Evolutionary conservation across 1,140 invertebrate genomes (phyloP), one percentile per base, ranked within the genome.

Genomic region (Drosophila simulans): DNA sequence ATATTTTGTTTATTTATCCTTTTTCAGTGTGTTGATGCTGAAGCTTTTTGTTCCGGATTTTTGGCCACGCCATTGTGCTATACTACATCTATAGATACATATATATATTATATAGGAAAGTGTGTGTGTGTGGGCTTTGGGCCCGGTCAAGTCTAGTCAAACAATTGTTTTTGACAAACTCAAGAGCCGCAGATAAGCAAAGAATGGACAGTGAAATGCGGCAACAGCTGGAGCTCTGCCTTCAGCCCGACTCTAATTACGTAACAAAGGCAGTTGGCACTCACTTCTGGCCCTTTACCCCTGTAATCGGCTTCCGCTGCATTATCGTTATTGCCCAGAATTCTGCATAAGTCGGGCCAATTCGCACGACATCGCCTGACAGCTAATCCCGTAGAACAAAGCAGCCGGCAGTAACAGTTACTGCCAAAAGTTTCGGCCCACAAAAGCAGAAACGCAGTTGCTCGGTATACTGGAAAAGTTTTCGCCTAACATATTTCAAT

Each of bases 121-220:
- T 31, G 37, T 27, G 20, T 35, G 27, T 49, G n/a, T 31, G 58
- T 55, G 42, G 27, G 43, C 7, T 57, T 53, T 58, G 35, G 76
- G 54, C 45, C 35, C 49, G 56, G 60, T 20, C 57, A 45, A 77
- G 53, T 40, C 68, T 13, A 62, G 77, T 77, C 77, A 85, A 74
- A 85, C 81, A 85, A 85, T 85, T 85, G 81, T 69, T 86, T 55
- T 69, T 72, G 82, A 86, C 82, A 86, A 71, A 71, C 82, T 78
- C 77, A 86, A 86, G 82, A 78, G 82, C 65, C 56, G 53, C 82
- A 86, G 82, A 86, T 78, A 85, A 86, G 77, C 57, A 62, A 76
- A 74, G 76, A 79, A 83, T 69, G 70, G 63, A 46, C 49, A 48
- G 20, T 27, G 43, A 60, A 60, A 37, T 17, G 59, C 27, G 56